Evolutionary conservation across 2,888 invertebrate species (phyloP), one percentile per base, ranked within the genome.

Genomic region (Physocephala rufipes): DNA sequence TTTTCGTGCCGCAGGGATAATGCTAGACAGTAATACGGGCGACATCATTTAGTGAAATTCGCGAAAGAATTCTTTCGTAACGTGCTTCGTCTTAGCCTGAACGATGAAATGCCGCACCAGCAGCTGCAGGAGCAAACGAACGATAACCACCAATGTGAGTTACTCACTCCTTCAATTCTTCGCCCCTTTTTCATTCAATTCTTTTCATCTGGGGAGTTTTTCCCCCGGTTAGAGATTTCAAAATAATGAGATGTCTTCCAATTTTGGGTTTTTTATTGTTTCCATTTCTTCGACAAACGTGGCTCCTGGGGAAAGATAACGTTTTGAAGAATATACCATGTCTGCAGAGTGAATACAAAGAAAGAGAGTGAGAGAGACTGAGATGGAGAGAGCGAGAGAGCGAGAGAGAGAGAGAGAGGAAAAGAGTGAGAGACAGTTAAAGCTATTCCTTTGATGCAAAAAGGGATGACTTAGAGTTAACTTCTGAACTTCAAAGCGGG

Each of bases 401-500:
- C 26, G 43, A 66, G 21, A 36, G 53, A 36, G 36, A 36, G 36
- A 36, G 13, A 15, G 36, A 30, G 2, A n/a, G 53, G 51, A 15
- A 36, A 51, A n/a, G 49, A 43, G 7, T n/a, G 16, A n/a, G 43
- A 19, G 4, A 13, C 43, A 66, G 21, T 21, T 30, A 36, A 9
- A 36, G 36, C 4, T 62, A 15, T 36, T 15, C 12, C 62, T 62
- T 43, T 21, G 43, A 15, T 36, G 36, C 36, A 36, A 36, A 36
- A 36, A 36, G 36, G 9, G 43, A 36, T 43, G 43, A n/a, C n/a
- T n/a, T n/a, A n/a, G n/a, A n/a, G n/a, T n/a, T n/a, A n/a, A n/a
- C n/a, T n/a, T n/a, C 43, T 21, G 51, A 65, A 51, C 65, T 13
- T 51, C 62, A 64, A 49, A 64, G 28, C 24, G 49, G 19, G 16